Conservation (phyloP, 2,113 vertebrate genomes). For the Proterorhinus semilunaris region DNA sequence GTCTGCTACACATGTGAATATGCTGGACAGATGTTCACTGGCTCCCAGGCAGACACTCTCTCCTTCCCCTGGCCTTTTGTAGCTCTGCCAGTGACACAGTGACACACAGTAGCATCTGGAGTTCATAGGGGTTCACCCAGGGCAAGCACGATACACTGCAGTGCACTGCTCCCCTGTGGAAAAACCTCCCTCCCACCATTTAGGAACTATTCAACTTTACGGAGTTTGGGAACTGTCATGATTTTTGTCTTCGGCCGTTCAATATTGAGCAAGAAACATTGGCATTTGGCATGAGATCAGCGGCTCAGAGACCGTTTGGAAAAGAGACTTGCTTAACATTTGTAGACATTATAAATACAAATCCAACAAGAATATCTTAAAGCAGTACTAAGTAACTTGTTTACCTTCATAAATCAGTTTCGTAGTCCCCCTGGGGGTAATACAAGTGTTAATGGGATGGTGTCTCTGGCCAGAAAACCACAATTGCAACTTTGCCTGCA, state of each 20-base stretch:
- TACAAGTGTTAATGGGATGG: too few species aligned
- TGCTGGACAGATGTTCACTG: slow-evolving; percentile 77
- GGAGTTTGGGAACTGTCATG: slow-evolving; percentile 6
- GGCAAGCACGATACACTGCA: slow-evolving; percentile 52
- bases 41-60: slow-evolving; percentile 66
- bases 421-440: too few species aligned
- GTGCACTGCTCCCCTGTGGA: slow-evolving; percentile 30
- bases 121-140: slow-evolving; percentile 70
- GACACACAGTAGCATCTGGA: slow-evolving; percentile 77
- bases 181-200: slow-evolving; percentile 32
- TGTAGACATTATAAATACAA: neutral
- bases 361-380: neutral
- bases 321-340: slow-evolving; percentile 3
- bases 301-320: slow-evolving; percentile 14
- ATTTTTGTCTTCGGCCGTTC: slow-evolving; percentile 8
- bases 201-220: slow-evolving; percentile 19
- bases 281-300: slow-evolving; percentile 12
- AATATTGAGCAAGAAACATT: neutral
- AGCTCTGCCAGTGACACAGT: slow-evolving; percentile 68
- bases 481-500: too few species aligned
- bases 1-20: slow-evolving; percentile 70
- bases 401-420: neutral
- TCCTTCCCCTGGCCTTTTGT: slow-evolving; percentile 64
- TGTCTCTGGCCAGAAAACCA: too few species aligned
- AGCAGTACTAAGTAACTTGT: neutral